These are phyloP conservation scores for Progne subis DNA, from an alignment of 2,113 vertebrate species.

Conservation along the genomic window DNA sequence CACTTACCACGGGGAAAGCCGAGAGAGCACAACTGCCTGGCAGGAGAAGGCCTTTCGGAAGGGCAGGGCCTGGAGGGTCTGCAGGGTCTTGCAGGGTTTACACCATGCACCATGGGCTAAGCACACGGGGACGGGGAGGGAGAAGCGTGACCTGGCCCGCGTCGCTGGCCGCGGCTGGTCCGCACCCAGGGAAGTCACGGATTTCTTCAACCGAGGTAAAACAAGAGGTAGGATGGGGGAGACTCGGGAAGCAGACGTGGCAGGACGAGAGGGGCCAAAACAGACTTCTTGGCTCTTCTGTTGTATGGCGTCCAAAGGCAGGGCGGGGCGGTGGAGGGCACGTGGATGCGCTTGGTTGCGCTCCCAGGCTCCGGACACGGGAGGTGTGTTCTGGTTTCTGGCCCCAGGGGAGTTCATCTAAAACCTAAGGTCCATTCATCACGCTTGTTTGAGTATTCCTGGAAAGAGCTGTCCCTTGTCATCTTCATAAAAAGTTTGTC, in stretches of 20 bases:
- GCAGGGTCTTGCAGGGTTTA: conserved; percentile 3
- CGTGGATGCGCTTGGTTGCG: background rate
- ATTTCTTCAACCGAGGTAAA: background rate
- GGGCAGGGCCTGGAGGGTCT: background rate
- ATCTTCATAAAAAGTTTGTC: conserved; percentile 55
- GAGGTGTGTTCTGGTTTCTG: background rate
- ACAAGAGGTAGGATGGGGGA: background rate
- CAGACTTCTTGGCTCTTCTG: background rate
- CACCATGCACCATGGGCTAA: conserved; percentile 45
- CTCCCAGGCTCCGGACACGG: background rate
- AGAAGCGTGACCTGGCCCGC: accelerated
- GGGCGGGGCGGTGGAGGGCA: background rate
- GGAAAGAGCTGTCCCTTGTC: conserved; percentile 46
- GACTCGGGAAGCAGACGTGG: background rate
- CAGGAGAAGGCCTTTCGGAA: background rate
- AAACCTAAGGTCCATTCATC: conserved; percentile 53
- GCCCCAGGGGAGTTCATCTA: conserved; percentile 59
- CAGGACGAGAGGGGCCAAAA: background rate
- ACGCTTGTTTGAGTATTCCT: conserved; percentile 21
- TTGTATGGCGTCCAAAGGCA: background rate
- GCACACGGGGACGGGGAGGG: background rate
- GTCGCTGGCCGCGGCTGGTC: no score
- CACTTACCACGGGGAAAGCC: background rate
- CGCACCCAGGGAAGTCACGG: background rate
- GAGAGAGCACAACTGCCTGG: background rate